phyloP scores from a whole-genome alignment of 2,113 vertebrate species.

The Melanostigma gelatinosum region DNA sequence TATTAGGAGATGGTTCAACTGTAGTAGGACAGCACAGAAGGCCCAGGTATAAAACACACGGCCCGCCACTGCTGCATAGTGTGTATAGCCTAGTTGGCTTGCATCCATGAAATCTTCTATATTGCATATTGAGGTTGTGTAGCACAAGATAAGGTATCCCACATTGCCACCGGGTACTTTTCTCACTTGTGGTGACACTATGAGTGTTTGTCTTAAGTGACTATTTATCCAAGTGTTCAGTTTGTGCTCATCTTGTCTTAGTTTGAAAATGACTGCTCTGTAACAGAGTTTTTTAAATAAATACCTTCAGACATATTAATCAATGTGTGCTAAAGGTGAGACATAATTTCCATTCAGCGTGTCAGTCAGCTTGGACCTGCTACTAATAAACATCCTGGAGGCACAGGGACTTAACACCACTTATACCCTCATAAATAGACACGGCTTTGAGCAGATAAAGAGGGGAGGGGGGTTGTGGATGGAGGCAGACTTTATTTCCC shows the following conservation, averaged over 20 bases:
- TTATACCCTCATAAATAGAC: constrained; percentile 43
- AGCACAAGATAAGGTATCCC: not conserved
- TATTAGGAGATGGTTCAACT: too few relatives aligned
- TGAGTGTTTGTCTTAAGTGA: not conserved
- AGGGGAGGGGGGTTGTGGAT: not conserved
- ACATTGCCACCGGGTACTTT: not conserved
- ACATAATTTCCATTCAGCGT: not conserved
- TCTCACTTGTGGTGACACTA: not conserved
- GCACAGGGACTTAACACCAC: constrained; percentile 43
- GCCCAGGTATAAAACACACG: too few relatives aligned
- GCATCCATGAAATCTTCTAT: not conserved
- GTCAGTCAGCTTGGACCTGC: constrained; percentile 16
- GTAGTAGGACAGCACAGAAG: too few relatives aligned
- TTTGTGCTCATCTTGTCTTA: not conserved
- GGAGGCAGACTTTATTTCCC: constrained; percentile 56
- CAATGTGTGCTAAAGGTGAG: not conserved
- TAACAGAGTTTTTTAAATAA: not conserved
- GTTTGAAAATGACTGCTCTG: not conserved
- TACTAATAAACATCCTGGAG: constrained; percentile 34
- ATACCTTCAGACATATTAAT: not conserved
- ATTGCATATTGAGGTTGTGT: not conserved
- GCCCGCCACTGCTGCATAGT: not conserved
- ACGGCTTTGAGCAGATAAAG: constrained; percentile 27
- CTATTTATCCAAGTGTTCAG: not conserved
- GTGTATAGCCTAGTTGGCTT: not conserved